phyloP scores from a whole-genome alignment of 2,888 invertebrate genomes.

The Diloba caeruleocephala region DNA sequence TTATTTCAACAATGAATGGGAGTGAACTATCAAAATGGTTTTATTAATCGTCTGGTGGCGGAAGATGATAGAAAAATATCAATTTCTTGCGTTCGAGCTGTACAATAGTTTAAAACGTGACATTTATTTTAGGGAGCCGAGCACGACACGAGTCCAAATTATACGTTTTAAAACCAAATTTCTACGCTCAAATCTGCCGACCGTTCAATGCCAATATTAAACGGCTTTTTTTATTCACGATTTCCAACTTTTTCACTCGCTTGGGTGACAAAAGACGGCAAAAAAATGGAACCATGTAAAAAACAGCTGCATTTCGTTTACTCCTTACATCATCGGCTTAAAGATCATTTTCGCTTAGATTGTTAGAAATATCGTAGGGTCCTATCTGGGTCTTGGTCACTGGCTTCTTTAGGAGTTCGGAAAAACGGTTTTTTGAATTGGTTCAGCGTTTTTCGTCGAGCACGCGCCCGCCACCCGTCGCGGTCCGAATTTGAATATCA shows the following conservation, averaged over 20 bases:
- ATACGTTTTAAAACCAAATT: constrained; percentile 70
- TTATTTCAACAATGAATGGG: constrained; percentile 40
- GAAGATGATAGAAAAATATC: constrained; percentile 59
- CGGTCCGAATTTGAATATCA: constrained; percentile 66
- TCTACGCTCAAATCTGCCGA: constrained; percentile 77
- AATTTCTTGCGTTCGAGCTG: constrained; percentile 50
- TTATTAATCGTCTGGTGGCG: constrained; percentile 35
- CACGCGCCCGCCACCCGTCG: constrained; percentile 73
- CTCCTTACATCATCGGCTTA: constrained; percentile 57
- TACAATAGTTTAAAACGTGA: constrained; percentile 62
- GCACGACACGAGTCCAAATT: constrained; percentile 68
- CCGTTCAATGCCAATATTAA: constrained; percentile 86
- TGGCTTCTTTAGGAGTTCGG: constrained; percentile 72
- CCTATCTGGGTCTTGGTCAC: constrained; percentile 81
- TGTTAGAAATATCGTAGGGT: constrained; percentile 39
- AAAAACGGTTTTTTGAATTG: constrained; percentile 70
- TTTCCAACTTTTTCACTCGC: constrained; percentile 82
- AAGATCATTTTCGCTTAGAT: constrained; percentile 58
- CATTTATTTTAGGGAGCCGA: constrained; percentile 63
- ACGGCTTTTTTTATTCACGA: constrained; percentile 85
- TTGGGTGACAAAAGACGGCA: constrained; percentile 84
- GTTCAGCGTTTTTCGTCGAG: constrained; percentile 69
- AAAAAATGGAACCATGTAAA: constrained; percentile 59
- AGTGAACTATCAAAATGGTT: constrained; percentile 52
- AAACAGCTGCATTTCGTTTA: constrained; percentile 43